Evolutionary conservation across 2,797 vertebrate genomes (phyloP), one percentile per base, ranked within the genome.

Genomic region (Oceanodroma leucorhoa): DNA sequence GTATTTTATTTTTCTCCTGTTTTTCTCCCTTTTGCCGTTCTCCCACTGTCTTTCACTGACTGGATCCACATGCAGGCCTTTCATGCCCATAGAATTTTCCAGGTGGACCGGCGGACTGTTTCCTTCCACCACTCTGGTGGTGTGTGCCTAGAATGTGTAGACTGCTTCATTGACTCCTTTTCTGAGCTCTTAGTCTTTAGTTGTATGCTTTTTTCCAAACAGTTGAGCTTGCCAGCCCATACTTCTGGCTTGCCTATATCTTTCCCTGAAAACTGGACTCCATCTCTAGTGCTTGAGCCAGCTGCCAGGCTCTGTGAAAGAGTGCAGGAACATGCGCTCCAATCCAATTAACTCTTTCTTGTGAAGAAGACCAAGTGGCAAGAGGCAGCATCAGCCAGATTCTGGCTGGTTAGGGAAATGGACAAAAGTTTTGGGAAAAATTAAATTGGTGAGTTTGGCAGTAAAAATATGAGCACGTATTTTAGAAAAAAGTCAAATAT

Each of bases 171-270:
- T 93, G 94, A 91, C 65, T 96, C 21, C 50, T 69, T 26, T 66
- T 83, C 65, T 67, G 75, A 89, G 92, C 82, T 83, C 72, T 54
- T 30, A 77, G 75, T 87, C 75, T 75, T 83, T 18, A 65, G 15
- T 69, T 65, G 67, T 54, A n/a, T 0, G 13, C 41, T 91, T 87
- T 94, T 91, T 94, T 82, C 92, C 82, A 15, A 91, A 51, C 84
- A 10, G 9, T 65, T 26, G 38, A 62, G 82, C 91, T 80, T 96
- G 96, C 92, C 93, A 95, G 94, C 87, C 94, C 90, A 72, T 96
- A 82, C 77, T 95, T 76, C 90, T 96, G 94, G 89, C 93, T 89
- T 94, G 91, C 79, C 91, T 94, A 14, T 90, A 86, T 92, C 87
- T 92, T 64, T 51, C 82, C 73, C 82, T 94, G 87, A 91, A 91